phyloP scores from a whole-genome alignment of 2,888 invertebrate genomes.

The Desoria tigrina region DNA sequence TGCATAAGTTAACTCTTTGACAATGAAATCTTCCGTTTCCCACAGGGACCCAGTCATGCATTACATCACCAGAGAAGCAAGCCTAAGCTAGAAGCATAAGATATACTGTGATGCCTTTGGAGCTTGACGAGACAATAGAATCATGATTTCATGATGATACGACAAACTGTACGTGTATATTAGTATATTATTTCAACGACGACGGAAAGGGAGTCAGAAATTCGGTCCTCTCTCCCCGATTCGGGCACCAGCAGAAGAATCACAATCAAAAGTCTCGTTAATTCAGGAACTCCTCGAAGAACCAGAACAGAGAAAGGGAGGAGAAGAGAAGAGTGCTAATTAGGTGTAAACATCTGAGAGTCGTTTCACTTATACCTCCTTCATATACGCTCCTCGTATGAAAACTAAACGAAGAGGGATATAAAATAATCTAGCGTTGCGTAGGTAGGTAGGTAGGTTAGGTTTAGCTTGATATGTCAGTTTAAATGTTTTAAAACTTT shows the following conservation, averaged over 20 bases:
- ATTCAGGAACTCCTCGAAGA: background rate
- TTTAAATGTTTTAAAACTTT: too few species aligned
- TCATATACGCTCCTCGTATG: slow-evolving; percentile 21
- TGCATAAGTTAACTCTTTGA: slow-evolving; percentile 5
- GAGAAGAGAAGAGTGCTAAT: slow-evolving; percentile 27
- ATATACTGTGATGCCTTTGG: too few species aligned
- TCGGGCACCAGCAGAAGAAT: too few species aligned
- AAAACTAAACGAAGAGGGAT: slow-evolving; percentile 27
- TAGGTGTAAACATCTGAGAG: slow-evolving; percentile 42
- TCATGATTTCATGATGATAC: too few species aligned
- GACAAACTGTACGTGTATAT: too few species aligned
- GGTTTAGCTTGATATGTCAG: too few species aligned
- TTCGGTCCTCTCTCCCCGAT: too few species aligned
- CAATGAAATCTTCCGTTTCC: slow-evolving; percentile 17
- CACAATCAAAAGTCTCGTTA: slow-evolving; percentile 1
- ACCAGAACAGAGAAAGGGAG: slow-evolving; percentile 7
- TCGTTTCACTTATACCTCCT: slow-evolving; percentile 13
- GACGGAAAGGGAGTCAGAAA: too few species aligned
- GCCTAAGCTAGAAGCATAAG: background rate
- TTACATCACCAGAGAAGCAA: slow-evolving; percentile 9
- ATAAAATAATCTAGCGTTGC: too few species aligned
- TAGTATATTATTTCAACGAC: too few species aligned
- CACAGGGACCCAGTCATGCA: slow-evolving; percentile 31
- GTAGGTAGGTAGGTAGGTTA: too few species aligned
- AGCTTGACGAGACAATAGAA: too few species aligned